These are phyloP conservation scores for Opisthocomus hoazin DNA, from an alignment of 2,113 vertebrate genomes.

Conservation along the genomic window DNA sequence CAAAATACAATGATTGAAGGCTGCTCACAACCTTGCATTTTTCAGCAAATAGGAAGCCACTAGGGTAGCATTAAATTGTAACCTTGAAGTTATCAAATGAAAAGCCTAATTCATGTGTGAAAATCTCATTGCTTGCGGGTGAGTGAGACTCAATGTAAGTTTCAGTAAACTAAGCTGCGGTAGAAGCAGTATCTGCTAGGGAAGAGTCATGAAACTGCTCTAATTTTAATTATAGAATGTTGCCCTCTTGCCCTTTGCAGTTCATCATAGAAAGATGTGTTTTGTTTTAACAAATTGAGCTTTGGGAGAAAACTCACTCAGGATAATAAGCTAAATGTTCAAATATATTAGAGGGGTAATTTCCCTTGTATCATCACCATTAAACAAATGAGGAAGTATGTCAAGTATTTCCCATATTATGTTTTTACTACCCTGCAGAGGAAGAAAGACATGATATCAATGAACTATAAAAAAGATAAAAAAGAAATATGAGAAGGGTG, in stretches of 20 bases:
- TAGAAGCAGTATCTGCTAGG: not conserved
- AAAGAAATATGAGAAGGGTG: not conserved
- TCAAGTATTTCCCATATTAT: constrained; percentile 33
- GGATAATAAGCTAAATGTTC: constrained; percentile 58
- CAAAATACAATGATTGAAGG: not conserved
- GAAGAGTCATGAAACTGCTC: not conserved
- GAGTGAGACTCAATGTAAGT: constrained; percentile 52
- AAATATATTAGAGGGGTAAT: constrained; percentile 60
- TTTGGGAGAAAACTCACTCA: constrained; percentile 37
- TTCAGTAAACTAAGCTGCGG: constrained; percentile 39
- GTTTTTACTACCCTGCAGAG: constrained; percentile 38
- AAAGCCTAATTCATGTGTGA: constrained; percentile 63
- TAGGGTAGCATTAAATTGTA: not conserved
- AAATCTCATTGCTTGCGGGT: constrained; percentile 55
- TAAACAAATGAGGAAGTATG: constrained; percentile 51
- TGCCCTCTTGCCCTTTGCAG: constrained; percentile 43
- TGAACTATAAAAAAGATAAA: constrained; percentile 17
- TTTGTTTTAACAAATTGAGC: constrained; percentile 65
- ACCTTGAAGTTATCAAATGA: constrained; percentile 45
- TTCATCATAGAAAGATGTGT: constrained; percentile 53
- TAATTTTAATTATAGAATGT: constrained; percentile 48
- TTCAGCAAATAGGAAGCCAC: not conserved
- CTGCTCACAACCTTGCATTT: not conserved
- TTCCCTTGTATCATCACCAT: constrained; percentile 49
- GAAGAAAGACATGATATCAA: constrained; percentile 18